phyloP scores from a whole-genome alignment of 2,113 vertebrate species.

The Cyprinodon variegatus region DNA sequence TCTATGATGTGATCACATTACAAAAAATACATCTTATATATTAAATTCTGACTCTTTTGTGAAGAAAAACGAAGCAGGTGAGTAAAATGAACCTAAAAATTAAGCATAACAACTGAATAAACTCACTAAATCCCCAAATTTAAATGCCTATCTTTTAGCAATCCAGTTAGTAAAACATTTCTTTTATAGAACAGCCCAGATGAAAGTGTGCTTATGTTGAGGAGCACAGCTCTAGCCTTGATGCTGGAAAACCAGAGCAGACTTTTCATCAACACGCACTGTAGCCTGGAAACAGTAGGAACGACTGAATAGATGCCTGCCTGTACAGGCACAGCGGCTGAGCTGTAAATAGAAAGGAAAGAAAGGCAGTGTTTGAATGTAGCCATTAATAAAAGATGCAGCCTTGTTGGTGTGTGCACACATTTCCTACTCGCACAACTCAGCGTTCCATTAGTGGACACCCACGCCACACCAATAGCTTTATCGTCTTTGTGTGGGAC shows the following conservation, averaged over 20 bases:
- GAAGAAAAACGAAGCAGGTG: too few relatives aligned
- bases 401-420: slow-evolving; percentile 35
- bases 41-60: background rate
- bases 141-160: background rate
- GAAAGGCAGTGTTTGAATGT: slow-evolving; percentile 39
- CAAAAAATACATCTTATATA: background rate
- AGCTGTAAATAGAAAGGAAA: slow-evolving; percentile 58
- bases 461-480: slow-evolving; percentile 67
- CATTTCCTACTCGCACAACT: slow-evolving; percentile 16
- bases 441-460: slow-evolving; percentile 67
- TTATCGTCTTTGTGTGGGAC: slow-evolving; percentile 66
- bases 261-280: slow-evolving; percentile 11
- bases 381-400: slow-evolving; percentile 67
- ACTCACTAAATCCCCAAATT: background rate
- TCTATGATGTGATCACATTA: background rate
- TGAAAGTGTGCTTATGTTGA: background rate
- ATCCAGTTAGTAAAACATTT: background rate
- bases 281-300: slow-evolving; percentile 35
- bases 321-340: slow-evolving; percentile 24
- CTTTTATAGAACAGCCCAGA: background rate
- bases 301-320: slow-evolving; percentile 46
- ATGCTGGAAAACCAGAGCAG: background rate
- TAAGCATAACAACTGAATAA: too few relatives aligned
- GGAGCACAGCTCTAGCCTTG: background rate
- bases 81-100: too few relatives aligned